Conservation (phyloP, 2,797 vertebrate species). For the Leuciscus waleckii region DNA sequence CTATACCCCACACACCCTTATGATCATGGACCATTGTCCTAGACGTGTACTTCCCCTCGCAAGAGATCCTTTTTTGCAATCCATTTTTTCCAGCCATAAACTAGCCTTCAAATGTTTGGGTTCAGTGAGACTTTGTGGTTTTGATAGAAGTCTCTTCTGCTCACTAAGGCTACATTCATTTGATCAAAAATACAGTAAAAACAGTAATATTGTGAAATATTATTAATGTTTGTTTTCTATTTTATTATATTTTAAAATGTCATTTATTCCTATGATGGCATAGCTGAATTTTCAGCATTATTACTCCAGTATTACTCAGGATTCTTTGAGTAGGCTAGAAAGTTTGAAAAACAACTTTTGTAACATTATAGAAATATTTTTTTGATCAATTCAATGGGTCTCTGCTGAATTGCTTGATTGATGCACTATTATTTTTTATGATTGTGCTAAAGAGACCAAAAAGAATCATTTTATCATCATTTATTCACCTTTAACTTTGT, state of each 20-base stretch:
- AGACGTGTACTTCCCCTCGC: neutral
- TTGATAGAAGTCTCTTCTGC: neutral
- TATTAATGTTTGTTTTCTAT: neutral
- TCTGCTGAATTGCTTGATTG: neutral
- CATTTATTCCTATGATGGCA: neutral
- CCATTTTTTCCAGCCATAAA: neutral
- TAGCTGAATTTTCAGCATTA: neutral
- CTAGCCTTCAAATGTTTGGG: neutral
- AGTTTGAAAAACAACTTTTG: neutral
- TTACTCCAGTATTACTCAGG: too few relatives aligned
- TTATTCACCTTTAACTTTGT: neutral
- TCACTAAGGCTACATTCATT: neutral
- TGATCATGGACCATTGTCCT: conserved; percentile 12
- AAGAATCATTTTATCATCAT: neutral
- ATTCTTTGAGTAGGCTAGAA: neutral
- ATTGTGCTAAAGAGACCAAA: neutral
- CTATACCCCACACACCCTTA: conserved; percentile 22
- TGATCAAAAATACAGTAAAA: neutral
- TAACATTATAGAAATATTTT: neutral
- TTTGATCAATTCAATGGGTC: neutral
- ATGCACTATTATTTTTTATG: neutral
- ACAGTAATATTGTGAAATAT: neutral
- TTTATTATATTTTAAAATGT: neutral
- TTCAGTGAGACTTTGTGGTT: neutral
- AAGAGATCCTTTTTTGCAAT: conserved; percentile 22